Base-by-base conservation (phyloP, 2,797 vertebrate genomes). In the Bradypus variegatus region DNA sequence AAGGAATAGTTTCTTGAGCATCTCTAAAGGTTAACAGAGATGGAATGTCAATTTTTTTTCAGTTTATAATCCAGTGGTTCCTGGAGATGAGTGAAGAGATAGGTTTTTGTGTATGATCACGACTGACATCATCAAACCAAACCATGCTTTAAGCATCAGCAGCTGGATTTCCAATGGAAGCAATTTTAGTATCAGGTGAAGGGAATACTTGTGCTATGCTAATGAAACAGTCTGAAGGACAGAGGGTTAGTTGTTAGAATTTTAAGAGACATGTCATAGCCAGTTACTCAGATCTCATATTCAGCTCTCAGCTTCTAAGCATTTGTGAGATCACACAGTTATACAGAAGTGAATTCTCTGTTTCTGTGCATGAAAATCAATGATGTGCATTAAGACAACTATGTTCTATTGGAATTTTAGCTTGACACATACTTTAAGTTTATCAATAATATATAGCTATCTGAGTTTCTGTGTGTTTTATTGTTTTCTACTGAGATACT, bases 1-100 rank as follows among this genome's bases (percentile, higher is more conserved):
- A 97, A 97, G 96, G 96, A 97, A 97, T 96, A 96, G 94, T 97
- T 98, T 96, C 95, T 97, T 96, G 95, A 97, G 96, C 95, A 97
- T 97, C 96, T 96, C 96, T 97, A 97, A 98, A 98, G 97, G 98
- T 98, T 98, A 98, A 96, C 96, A 96, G 96, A 97, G 96, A 97
- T 92, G 95, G 95, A 95, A 96, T 96, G 96, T 97, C 94, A 93
- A 93, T 97, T 97, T 97, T 97, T 97, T 96, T 97, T 96, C 94
- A 96, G 93, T 96, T 97, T 97, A 96, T 97, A 97, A 97, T 97
- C 96, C 95, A 96, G 96, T 93, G 95, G 73, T 81, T 91, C 64
- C 78, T 60, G 9, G 93, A 96, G 91, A 96, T 94, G 85, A 96
- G 72, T 60, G 91, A 95, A 95, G 90, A 96, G 96, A 96, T 93